phyloP scores from a whole-genome alignment of 2,888 invertebrate species.

The Trachelus iudaicus region DNA sequence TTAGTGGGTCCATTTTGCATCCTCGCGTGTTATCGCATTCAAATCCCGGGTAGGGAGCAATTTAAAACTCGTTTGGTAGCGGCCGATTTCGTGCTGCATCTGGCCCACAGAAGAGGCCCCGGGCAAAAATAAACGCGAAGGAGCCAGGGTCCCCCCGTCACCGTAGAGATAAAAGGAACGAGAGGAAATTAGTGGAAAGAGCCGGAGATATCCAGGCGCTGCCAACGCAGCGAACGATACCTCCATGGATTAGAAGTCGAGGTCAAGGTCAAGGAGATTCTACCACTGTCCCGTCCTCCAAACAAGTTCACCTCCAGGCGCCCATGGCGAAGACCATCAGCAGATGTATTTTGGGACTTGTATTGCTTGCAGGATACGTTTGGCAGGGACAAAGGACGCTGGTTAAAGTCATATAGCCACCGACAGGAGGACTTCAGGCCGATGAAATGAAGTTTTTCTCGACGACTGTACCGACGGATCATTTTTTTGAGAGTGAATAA shows the following conservation, averaged over 20 bases:
- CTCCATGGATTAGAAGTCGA: too few species aligned
- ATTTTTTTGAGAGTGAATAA: neutral
- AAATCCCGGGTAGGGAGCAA: slow-evolving; percentile 42
- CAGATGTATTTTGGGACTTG: too few species aligned
- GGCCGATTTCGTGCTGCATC: slow-evolving; percentile 42
- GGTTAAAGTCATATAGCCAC: too few species aligned
- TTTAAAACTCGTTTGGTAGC: slow-evolving; percentile 57
- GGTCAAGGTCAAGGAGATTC: too few species aligned
- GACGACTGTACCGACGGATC: slow-evolving; percentile 27
- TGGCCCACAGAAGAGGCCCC: slow-evolving; percentile 32
- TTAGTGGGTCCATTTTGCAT: slow-evolving; percentile 32
- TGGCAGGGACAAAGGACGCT: too few species aligned
- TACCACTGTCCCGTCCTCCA: too few species aligned
- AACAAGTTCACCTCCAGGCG: too few species aligned
- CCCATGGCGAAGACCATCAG: too few species aligned
- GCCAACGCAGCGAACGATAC: too few species aligned
- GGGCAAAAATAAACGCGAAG: slow-evolving; percentile 25
- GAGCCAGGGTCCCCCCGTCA: neutral
- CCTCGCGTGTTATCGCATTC: slow-evolving; percentile 42
- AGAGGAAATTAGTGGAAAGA: slow-evolving; percentile 1
- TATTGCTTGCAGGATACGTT: too few species aligned
- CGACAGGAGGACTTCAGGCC: neutral
- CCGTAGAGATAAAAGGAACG: neutral
- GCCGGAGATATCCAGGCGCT: too few species aligned
- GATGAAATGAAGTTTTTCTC: slow-evolving; percentile 15